A percentile compares a stretch with the other conserved stretches of the same genome.
Conservation (phyloP, 2,888 invertebrate genomes). For the Coelopa pilipes region DNA sequence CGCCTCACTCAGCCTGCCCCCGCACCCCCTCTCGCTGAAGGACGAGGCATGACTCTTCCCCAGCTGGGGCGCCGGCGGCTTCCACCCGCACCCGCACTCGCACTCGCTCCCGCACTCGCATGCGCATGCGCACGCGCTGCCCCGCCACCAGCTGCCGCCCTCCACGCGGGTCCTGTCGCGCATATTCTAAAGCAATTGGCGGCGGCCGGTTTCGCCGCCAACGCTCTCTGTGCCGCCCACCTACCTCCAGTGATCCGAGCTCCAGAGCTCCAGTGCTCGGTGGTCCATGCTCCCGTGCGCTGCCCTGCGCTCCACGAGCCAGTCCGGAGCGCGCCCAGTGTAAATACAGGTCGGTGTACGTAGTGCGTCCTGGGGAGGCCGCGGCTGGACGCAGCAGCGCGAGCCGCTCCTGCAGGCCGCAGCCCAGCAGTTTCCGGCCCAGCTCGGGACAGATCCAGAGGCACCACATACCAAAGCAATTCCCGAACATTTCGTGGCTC, state of each 20-base stretch:
- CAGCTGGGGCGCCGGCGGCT: slow-evolving; percentile 69
- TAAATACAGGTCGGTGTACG: slow-evolving; percentile 19
- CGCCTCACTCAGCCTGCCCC: slow-evolving; percentile 61
- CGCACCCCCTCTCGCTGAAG: slow-evolving; percentile 65
- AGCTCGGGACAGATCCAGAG: slow-evolving; percentile 42
- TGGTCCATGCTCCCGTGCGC: too few species aligned
- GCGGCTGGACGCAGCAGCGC: background rate
- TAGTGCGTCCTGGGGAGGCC: background rate
- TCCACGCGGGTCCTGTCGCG: slow-evolving; percentile 65
- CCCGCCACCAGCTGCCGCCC: slow-evolving; percentile 47
- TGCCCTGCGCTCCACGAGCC: background rate
- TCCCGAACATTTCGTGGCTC: background rate
- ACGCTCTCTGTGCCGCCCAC: background rate
- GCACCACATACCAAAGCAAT: slow-evolving; percentile 56
- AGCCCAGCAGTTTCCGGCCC: too few species aligned
- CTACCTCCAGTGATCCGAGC: background rate
- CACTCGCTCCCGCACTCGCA: slow-evolving; percentile 38
- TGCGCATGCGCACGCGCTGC: slow-evolving; percentile 38
- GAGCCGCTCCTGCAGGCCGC: too few species aligned
- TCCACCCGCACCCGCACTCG: slow-evolving; percentile 43
- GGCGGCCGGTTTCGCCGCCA: slow-evolving; percentile 7
- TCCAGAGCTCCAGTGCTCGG: background rate
- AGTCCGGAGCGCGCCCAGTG: slow-evolving; percentile 22
- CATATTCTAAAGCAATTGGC: slow-evolving; percentile 59
- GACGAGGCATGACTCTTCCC: slow-evolving; percentile 87